phyloP scores from a whole-genome alignment of 2,888 invertebrate species.

The Drosophila robusta region DNA sequence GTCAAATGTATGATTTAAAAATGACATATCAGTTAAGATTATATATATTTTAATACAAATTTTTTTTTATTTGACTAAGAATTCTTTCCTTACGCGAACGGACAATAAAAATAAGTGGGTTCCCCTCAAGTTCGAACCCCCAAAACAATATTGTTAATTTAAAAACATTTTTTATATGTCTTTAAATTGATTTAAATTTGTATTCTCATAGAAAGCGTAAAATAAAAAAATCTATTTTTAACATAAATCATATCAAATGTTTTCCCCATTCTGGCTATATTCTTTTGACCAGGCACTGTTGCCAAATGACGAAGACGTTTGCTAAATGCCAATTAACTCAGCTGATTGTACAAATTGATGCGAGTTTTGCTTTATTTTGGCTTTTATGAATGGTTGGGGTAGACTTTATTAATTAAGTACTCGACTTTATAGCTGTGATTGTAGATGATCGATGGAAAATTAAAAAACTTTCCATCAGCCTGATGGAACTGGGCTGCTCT shows the following conservation, averaged over 20 bases:
- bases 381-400: slow-evolving; percentile 38
- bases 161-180: no score
- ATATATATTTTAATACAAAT: neutral
- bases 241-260: neutral
- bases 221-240: neutral
- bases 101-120: no score
- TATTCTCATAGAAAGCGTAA: neutral
- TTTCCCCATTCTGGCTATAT: slow-evolving; percentile 1
- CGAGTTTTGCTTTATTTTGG: slow-evolving; percentile 25
- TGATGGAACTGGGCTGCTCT: slow-evolving; percentile 21
- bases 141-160: no score
- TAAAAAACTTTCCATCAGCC: slow-evolving; percentile 60
- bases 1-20: no score
- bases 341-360: slow-evolving; percentile 29
- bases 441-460: slow-evolving; percentile 60
- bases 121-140: no score
- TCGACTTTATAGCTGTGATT: slow-evolving; percentile 36
- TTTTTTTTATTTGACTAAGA: neutral
- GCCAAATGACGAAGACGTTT: slow-evolving; percentile 6
- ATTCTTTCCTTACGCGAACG: no score
- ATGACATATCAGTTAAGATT: no score
- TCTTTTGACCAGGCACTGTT: neutral
- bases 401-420: slow-evolving; percentile 20
- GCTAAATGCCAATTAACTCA: slow-evolving; percentile 12
- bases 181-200: neutral